Conservation (phyloP, 1,140 invertebrate species). For the Elymnias hypermnestra region DNA sequence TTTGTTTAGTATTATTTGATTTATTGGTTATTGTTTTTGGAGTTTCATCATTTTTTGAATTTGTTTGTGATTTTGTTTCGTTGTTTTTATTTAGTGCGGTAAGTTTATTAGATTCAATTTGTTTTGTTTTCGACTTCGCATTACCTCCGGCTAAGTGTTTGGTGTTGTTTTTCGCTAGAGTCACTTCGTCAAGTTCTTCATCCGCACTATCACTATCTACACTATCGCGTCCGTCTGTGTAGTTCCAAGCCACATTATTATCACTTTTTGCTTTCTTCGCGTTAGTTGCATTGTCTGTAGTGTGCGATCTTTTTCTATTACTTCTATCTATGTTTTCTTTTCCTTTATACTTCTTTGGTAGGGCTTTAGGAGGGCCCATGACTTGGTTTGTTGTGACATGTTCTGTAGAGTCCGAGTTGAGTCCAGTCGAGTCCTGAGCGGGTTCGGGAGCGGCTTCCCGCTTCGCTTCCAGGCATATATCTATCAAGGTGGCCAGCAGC, state of each 20-base stretch:
- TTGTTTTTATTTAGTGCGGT: conserved; percentile 2
- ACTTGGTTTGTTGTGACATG: conserved; percentile 29
- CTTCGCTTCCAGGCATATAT: too few relatives aligned
- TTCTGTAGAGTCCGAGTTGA: conserved; percentile 26
- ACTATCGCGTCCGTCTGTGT: too few relatives aligned
- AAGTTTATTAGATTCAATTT: conserved; percentile 8
- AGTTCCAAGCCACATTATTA: too few relatives aligned
- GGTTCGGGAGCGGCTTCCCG: too few relatives aligned
- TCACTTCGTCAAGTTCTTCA: too few relatives aligned
- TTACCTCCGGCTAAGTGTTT: conserved; percentile 9
- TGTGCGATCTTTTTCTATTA: too few relatives aligned
- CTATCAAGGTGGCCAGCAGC: too few relatives aligned
- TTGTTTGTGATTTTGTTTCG: conserved; percentile 3
- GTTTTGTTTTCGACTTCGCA: conserved; percentile 8
- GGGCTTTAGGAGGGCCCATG: conserved; percentile 53
- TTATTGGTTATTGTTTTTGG: conserved; percentile 5
- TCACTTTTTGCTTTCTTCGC: too few relatives aligned
- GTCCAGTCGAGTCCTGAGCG: conserved; percentile 12
- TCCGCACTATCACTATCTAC: too few relatives aligned
- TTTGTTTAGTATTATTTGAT: conserved; percentile 9
- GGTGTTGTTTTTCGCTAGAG: conserved; percentile 10
- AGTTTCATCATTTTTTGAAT: conserved; percentile 2
- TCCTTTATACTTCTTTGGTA: conserved; percentile 44
- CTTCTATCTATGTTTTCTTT: conserved; percentile 35
- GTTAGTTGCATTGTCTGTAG: too few relatives aligned